phyloP scores from a whole-genome alignment of 1,140 invertebrate species.

The Cydia pomonella region DNA sequence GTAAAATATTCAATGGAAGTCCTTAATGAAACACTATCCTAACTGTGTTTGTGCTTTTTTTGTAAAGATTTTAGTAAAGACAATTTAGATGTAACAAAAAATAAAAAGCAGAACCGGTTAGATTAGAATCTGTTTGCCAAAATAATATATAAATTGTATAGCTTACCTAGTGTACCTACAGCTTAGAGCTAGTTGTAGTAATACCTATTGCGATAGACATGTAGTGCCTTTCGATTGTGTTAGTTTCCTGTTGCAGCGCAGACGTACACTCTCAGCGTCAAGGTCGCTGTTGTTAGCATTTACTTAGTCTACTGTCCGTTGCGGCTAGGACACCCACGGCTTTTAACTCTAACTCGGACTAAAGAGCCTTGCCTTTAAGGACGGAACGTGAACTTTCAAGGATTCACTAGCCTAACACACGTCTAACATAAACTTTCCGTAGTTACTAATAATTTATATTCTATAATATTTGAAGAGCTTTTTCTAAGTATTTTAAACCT shows the following conservation, averaged over 20 bases:
- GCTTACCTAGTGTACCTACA: not conserved
- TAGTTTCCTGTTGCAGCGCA: not conserved
- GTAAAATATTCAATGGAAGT: no score
- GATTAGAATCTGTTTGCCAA: not conserved
- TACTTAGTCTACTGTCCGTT: not conserved
- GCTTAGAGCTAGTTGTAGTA: not conserved
- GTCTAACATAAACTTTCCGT: not conserved
- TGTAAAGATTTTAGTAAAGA: no score
- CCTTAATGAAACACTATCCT: no score
- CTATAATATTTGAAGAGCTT: no score
- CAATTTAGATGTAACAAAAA: not conserved
- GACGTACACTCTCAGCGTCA: not conserved
- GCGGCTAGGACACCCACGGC: not conserved
- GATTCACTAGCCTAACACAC: no score
- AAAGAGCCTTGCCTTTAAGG: no score
- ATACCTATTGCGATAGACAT: not conserved
- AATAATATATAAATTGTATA: not conserved
- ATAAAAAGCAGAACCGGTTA: not conserved
- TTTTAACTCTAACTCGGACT: no score
- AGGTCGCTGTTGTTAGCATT: conserved; percentile 7
- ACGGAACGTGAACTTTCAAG: no score
- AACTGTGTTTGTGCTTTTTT: no score
- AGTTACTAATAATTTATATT: not conserved
- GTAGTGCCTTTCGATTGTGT: conserved; percentile 15
- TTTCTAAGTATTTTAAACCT: no score